A percentile compares a stretch with the other conserved stretches of the same genome.
phyloP scores from a whole-genome alignment of 2,888 invertebrate genomes.

The Neuroscelio doddi region DNA sequence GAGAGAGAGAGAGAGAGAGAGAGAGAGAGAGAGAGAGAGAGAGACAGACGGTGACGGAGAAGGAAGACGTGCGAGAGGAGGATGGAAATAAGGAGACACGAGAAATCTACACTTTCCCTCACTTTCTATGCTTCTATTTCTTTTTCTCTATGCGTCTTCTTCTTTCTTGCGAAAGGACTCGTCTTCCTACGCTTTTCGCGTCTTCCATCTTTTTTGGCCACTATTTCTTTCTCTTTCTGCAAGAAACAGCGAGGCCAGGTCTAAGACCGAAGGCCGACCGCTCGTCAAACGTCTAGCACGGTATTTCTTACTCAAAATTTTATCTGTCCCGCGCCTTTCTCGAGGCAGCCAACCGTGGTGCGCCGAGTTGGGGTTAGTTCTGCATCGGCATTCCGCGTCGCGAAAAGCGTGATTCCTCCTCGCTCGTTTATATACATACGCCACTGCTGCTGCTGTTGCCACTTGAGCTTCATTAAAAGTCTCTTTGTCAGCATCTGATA shows the following conservation, averaged over 20 bases:
- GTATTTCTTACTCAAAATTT: constrained; percentile 56
- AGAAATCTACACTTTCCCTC: constrained; percentile 44
- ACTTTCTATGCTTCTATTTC: background rate
- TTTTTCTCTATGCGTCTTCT: too few relatives aligned
- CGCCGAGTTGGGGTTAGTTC: background rate
- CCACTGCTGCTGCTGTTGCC: background rate
- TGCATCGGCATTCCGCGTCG: constrained; percentile 12
- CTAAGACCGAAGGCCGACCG: constrained; percentile 53
- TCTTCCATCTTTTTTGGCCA: background rate
- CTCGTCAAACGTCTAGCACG: constrained; percentile 54
- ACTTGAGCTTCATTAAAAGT: too few relatives aligned
- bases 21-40: constrained; percentile 1
- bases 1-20: constrained; percentile 9
- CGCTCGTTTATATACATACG: constrained; percentile 25
- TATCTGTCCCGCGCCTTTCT: constrained; percentile 47
- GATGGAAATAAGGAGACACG: constrained; percentile 46
- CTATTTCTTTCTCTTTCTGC: background rate
- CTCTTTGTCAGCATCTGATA: too few relatives aligned
- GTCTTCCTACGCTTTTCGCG: background rate
- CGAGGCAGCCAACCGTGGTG: constrained; percentile 14
- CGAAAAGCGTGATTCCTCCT: constrained; percentile 33
- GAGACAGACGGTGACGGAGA: constrained; percentile 16
- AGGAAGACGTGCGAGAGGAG: constrained; percentile 42
- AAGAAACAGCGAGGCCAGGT: constrained; percentile 11
- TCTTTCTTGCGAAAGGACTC: too few relatives aligned